Evolutionary conservation across 2,797 vertebrate genomes (phyloP).

Genomic region (Melanogrammus aeglefinus): DNA sequence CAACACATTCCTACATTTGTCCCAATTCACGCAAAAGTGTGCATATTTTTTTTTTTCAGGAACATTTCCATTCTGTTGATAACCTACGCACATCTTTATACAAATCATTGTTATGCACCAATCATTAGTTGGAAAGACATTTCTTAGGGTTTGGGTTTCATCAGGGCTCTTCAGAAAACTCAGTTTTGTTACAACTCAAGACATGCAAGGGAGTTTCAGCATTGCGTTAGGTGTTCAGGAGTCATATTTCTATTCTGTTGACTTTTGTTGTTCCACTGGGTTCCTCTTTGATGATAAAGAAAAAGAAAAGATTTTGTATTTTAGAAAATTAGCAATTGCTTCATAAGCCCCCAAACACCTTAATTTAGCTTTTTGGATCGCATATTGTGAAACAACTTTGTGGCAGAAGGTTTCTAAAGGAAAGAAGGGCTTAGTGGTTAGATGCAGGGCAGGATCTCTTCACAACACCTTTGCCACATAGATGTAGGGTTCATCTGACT

Average conservation of each 20-base stretch:
- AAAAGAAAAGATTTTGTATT: neutral
- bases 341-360: neutral
- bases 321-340: neutral
- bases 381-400: neutral
- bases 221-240: neutral
- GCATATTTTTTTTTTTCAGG: neutral
- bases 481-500: neutral
- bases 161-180: neutral
- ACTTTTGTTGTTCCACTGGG: neutral
- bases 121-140: neutral
- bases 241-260: neutral
- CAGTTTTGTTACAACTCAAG: neutral
- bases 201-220: neutral
- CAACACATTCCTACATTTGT: conserved; percentile 27
- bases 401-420: neutral
- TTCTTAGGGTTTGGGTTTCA: neutral
- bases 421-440: neutral
- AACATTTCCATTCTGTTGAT: neutral
- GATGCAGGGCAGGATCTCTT: neutral
- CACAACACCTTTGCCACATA: neutral
- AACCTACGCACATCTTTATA: neutral
- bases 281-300: neutral
- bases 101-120: neutral
- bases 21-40: conserved; percentile 7
- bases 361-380: neutral